These are phyloP conservation scores for Branchipolynoe longqiensis DNA, from an alignment of 2,888 invertebrate genomes.

Conservation along the genomic window DNA sequence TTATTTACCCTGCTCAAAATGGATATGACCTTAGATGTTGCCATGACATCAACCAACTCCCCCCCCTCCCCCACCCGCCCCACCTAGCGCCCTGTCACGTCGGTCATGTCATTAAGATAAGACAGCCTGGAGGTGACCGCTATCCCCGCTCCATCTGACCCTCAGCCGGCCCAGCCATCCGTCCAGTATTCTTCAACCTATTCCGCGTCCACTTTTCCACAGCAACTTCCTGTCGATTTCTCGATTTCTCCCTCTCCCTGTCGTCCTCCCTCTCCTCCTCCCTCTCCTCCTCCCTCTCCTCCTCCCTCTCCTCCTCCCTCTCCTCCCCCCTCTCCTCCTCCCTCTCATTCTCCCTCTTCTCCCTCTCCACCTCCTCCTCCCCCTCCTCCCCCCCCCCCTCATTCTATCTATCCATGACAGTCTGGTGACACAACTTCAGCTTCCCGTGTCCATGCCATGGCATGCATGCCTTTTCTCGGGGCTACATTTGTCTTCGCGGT, in stretches of 20 bases:
- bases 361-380: neutral
- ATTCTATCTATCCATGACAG: neutral
- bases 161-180: neutral
- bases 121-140: slow-evolving; percentile 19
- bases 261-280: neutral
- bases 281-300: neutral
- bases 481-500: too few species aligned
- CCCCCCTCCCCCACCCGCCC: neutral
- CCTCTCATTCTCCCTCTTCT: neutral
- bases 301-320: neutral
- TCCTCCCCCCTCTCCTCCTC: neutral
- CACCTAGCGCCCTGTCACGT: neutral
- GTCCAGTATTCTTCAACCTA: too few species aligned
- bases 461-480: too few species aligned
- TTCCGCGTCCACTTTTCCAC: neutral
- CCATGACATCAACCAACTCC: neutral
- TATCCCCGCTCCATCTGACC: slow-evolving; percentile 41
- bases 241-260: neutral
- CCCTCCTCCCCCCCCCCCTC: neutral
- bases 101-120: slow-evolving; percentile 45
- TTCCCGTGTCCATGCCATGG: too few species aligned
- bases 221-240: neutral
- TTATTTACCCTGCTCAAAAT: too few species aligned
- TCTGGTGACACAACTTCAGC: too few species aligned
- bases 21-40: too few species aligned